A percentile compares a stretch with the other conserved stretches of the same genome.
Conservation (phyloP, 2,113 vertebrate genomes). For the Odontesthes bonariensis region DNA sequence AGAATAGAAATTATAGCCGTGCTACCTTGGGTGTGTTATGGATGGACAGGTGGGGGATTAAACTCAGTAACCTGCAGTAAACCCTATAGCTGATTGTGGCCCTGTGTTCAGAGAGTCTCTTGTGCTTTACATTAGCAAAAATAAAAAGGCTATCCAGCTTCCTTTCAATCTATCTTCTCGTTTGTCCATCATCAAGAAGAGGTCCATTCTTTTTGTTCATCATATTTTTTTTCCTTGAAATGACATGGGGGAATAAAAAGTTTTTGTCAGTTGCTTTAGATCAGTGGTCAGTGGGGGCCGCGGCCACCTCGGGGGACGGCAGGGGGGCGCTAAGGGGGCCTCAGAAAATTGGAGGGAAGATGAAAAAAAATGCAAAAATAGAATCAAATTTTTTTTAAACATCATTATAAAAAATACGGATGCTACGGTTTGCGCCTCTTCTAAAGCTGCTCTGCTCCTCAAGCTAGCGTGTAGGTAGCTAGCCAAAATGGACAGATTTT, state of each 20-base stretch:
- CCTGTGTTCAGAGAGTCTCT: slow-evolving; percentile 63
- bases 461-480: too few relatives aligned
- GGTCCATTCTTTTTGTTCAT: slow-evolving; percentile 2
- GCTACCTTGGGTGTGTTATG: slow-evolving; percentile 53
- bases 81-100: slow-evolving; percentile 59
- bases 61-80: slow-evolving; percentile 40
- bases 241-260: slow-evolving; percentile 42
- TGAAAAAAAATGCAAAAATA: too few relatives aligned
- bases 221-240: slow-evolving; percentile 32
- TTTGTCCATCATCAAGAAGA: slow-evolving; percentile 20
- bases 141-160: slow-evolving; percentile 1
- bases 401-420: too few relatives aligned
- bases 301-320: too few relatives aligned
- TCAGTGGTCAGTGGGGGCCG: too few relatives aligned
- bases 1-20: slow-evolving; percentile 31
- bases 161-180: not conserved
- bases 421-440: too few relatives aligned
- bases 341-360: too few relatives aligned
- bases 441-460: too few relatives aligned
- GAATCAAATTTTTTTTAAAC: too few relatives aligned
- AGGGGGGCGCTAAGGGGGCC: too few relatives aligned
- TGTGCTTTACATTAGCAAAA: slow-evolving; percentile 33
- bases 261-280: slow-evolving; percentile 13
- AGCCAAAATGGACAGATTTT: too few relatives aligned
- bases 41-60: slow-evolving; percentile 26